Conservation (phyloP, 2,888 invertebrate genomes). For the Brenthis hecate region DNA sequence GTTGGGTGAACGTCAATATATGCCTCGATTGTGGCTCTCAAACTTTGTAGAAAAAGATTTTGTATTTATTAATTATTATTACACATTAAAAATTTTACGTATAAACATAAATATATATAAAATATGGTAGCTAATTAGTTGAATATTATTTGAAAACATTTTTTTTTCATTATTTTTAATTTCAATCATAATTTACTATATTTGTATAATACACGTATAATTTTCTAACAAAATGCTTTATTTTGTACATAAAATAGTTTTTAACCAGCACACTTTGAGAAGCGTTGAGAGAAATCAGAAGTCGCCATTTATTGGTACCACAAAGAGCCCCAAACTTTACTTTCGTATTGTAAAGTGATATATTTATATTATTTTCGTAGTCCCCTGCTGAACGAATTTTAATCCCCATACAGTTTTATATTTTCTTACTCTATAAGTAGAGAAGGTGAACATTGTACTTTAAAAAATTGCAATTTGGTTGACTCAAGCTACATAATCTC, state of each 20-base stretch:
- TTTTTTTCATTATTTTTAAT: too few species aligned
- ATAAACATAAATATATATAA: too few species aligned
- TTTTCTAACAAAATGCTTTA: too few species aligned
- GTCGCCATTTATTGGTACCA: conserved; percentile 72
- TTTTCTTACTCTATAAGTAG: conserved; percentile 36
- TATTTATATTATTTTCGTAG: conserved; percentile 76
- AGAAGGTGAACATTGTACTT: conserved; percentile 51
- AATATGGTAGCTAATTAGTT: too few species aligned
- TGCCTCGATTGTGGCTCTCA: conserved; percentile 54
- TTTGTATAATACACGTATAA: too few species aligned
- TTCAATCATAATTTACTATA: too few species aligned
- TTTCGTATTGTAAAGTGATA: conserved; percentile 75
- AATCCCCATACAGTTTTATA: conserved; percentile 55
- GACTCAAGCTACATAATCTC: conserved; percentile 53
- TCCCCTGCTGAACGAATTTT: conserved; percentile 64
- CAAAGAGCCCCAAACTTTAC: conserved; percentile 73
- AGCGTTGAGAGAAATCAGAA: conserved; percentile 46
- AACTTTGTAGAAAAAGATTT: conserved; percentile 45
- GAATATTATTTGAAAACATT: too few species aligned
- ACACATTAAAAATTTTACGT: too few species aligned
- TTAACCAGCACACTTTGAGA: conserved; percentile 53
- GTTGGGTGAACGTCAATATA: conserved; percentile 57
- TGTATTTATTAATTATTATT: too few species aligned
- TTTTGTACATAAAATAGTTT: too few species aligned
- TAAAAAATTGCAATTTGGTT: conserved; percentile 69